Evolutionary conservation across 2,113 vertebrate genomes (phyloP), one percentile per base, ranked within the genome.

Genomic region (Prionailurus viverrinus): DNA sequence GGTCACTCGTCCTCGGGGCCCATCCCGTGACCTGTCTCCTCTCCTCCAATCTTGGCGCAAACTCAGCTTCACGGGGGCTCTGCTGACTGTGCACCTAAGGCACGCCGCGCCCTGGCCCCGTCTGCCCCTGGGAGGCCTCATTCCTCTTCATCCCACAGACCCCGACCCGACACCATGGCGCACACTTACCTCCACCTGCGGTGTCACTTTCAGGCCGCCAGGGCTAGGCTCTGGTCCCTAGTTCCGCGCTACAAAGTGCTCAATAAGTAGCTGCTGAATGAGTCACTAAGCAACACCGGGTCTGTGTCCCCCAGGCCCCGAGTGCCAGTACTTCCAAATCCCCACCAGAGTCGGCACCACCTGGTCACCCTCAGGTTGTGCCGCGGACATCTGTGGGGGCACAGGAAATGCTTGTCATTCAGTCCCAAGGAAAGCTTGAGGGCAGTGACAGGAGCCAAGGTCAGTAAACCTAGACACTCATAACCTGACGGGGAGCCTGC

Each of bases 41-140:
- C 69, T 23, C n/a, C 69, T 36, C 69, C 69, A 5, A 5, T 11
- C 69, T 12, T 10, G 69, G 69, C 19, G 9, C 69, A 10, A 39
- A 2, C 19, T 21, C 10, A 0, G 19, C 4, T 2, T 23, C 19
- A 0, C 36, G 0, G 4, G 0, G 69, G 19, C 36, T 33, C 69
- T 71, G 73, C 41, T 29, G 1, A 6, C 45, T 16, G 13, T 7
- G 5, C 39, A 6, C 12, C 25, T 1, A 8, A 61, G 36, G 27
- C 21, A 0, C 23, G 0, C 71, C 0, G 23, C 13, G 21, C 25
- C 71, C 73, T 27, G 23, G 12, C 7, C 39, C 71, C 2, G 0
- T 73, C 36, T 39, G 36, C 71, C 36, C 69, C 71, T 3, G n/a
- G 0, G 36, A 73, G 71, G 25, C 73, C 25, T 41, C 71, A 5